A percentile compares a stretch with the other conserved stretches of the same genome.
These are phyloP conservation scores for Acanthosepion pharaonis DNA, from an alignment of 2,888 invertebrate genomes.

Conservation along the genomic window DNA sequence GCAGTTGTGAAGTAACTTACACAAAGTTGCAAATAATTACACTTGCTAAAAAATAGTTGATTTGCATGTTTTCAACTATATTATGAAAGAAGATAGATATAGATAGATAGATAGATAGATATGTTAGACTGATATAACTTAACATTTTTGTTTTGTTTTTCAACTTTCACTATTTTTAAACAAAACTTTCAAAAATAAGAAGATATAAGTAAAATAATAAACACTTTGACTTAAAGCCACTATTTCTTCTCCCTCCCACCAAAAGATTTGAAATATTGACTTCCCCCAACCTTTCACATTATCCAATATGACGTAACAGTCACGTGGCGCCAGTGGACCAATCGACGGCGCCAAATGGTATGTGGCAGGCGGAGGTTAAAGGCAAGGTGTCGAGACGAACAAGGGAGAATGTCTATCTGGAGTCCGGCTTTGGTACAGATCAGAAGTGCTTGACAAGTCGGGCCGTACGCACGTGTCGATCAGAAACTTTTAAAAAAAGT, in stretches of 20 bases:
- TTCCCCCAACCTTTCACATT: not conserved
- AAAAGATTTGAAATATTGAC: slow-evolving; percentile 33
- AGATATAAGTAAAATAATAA: not conserved
- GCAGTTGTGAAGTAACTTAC: too few relatives aligned
- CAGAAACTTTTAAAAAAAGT: not conserved
- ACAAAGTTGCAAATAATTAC: too few relatives aligned
- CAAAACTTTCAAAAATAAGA: slow-evolving; percentile 6
- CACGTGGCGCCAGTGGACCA: slow-evolving; percentile 42
- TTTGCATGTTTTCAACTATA: too few relatives aligned
- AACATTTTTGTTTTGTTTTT: not conserved
- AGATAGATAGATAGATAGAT: not conserved
- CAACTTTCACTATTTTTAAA: not conserved
- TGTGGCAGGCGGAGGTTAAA: not conserved
- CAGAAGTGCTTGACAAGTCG: not conserved
- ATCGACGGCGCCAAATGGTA: not conserved
- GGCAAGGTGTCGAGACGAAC: slow-evolving; percentile 4
- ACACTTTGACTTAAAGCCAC: not conserved
- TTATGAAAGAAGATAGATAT: not conserved
- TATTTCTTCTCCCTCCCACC: slow-evolving; percentile 9
- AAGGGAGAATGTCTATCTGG: not conserved
- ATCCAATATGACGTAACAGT: not conserved
- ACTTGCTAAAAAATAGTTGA: too few relatives aligned
- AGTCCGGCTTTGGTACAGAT: too few relatives aligned
- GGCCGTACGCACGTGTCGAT: not conserved
- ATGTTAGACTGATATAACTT: not conserved